Percentiles rank a stretch among this genome's conserved stretches.
These are phyloP conservation scores for Phlogophora meticulosa DNA, from an alignment of 2,888 invertebrate species.

Conservation along the genomic window DNA sequence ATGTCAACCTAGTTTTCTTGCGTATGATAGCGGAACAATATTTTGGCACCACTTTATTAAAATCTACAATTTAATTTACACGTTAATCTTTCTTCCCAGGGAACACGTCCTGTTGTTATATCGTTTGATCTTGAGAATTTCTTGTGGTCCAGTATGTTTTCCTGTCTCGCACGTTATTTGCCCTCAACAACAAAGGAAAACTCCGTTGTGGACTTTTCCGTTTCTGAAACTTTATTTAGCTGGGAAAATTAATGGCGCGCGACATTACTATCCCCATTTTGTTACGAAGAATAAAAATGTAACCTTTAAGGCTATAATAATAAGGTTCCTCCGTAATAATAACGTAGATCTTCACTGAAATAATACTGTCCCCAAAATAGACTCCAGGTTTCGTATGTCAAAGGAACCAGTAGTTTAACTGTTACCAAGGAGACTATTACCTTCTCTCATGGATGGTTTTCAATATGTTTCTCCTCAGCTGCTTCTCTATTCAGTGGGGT, in stretches of 20 bases:
- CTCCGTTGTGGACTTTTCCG: slow-evolving; percentile 65
- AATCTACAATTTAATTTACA: not conserved
- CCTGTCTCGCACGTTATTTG: slow-evolving; percentile 65
- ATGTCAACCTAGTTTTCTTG: slow-evolving; percentile 37
- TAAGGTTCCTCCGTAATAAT: slow-evolving; percentile 47
- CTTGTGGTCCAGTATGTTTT: slow-evolving; percentile 59
- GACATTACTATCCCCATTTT: slow-evolving; percentile 63
- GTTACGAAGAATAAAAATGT: slow-evolving; percentile 54
- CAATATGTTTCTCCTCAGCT: slow-evolving; percentile 24
- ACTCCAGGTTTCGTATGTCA: slow-evolving; percentile 22
- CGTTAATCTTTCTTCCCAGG: slow-evolving; percentile 43
- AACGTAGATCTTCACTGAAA: slow-evolving; percentile 31
- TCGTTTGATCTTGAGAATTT: slow-evolving; percentile 63
- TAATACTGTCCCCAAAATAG: slow-evolving; percentile 33
- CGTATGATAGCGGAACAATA: not conserved
- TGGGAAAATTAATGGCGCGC: slow-evolving; percentile 65
- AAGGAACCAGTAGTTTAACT: slow-evolving; percentile 16
- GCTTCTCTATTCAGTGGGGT: slow-evolving; percentile 24
- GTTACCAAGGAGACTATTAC: slow-evolving; percentile 5
- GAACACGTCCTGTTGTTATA: slow-evolving; percentile 54
- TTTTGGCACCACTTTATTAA: slow-evolving; percentile 7
- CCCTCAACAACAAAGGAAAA: slow-evolving; percentile 64
- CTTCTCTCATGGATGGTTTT: slow-evolving; percentile 26
- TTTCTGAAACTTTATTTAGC: slow-evolving; percentile 68
- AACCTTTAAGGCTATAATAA: slow-evolving; percentile 57